Percentiles rank a stretch among this genome's conserved stretches.
Evolutionary conservation across 2,888 invertebrate genomes (phyloP).

Genomic region (Synergus japonicus): DNA sequence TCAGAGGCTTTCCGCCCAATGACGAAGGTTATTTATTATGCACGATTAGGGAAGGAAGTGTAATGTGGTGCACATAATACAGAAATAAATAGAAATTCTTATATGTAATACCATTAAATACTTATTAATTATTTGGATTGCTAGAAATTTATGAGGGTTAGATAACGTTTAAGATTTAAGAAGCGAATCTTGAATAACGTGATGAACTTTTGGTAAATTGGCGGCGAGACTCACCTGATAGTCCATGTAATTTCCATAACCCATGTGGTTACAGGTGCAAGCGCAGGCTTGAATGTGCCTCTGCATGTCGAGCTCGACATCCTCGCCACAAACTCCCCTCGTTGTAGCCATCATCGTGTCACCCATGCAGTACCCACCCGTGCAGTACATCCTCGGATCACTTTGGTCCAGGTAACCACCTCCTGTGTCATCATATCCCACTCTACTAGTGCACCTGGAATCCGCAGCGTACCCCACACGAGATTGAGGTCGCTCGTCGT

Average conservation of each 20-base stretch:
- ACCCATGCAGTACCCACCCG: conserved; percentile 76
- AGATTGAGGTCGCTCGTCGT: conserved; percentile 75
- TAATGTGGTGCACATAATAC: no score
- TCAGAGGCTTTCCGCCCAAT: conserved; percentile 29
- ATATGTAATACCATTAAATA: no score
- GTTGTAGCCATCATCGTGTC: conserved; percentile 77
- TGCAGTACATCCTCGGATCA: conserved; percentile 76
- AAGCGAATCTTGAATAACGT: not conserved
- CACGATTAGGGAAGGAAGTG: not conserved
- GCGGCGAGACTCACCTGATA: conserved; percentile 83
- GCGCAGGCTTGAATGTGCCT: conserved; percentile 93
- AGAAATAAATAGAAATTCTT: no score
- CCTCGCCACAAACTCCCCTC: conserved; percentile 78
- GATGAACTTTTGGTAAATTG: not conserved
- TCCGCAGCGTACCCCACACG: conserved; percentile 73
- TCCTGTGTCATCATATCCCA: conserved; percentile 74
- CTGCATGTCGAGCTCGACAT: conserved; percentile 90
- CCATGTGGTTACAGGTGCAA: conserved; percentile 95
- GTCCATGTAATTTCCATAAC: conserved; percentile 94
- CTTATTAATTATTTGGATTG: no score
- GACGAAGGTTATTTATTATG: conserved; percentile 47
- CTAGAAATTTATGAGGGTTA: no score
- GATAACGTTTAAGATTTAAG: not conserved
- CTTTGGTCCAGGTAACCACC: conserved; percentile 74
- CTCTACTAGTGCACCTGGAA: conserved; percentile 74